Evolutionary conservation across 2,888 invertebrate species (phyloP).

Genomic region (Acheta domesticus): DNA sequence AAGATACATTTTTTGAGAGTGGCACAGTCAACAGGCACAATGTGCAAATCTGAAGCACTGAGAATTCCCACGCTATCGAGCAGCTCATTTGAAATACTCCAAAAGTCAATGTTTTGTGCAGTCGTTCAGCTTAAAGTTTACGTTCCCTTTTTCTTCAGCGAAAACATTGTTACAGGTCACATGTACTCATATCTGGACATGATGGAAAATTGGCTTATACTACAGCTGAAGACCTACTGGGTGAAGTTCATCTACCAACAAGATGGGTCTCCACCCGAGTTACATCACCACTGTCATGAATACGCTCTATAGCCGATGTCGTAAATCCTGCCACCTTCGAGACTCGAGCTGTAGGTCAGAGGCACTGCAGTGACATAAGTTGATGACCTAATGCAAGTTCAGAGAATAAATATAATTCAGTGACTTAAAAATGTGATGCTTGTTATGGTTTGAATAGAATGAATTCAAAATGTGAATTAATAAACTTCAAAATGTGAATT

Average conservation of each 20-base stretch:
- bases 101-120: too few species aligned
- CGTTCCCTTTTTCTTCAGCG: background rate
- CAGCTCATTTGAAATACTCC: too few species aligned
- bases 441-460: too few species aligned
- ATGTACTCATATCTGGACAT: slow-evolving; percentile 32
- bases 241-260: slow-evolving; percentile 34
- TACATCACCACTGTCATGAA: background rate
- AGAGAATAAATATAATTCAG: too few species aligned
- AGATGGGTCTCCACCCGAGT: slow-evolving; percentile 29
- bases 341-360: too few species aligned
- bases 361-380: too few species aligned
- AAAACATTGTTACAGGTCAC: slow-evolving; percentile 22
- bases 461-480: too few species aligned
- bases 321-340: too few species aligned
- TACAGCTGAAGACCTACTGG: slow-evolving; percentile 32
- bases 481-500: too few species aligned
- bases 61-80: too few species aligned
- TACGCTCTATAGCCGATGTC: background rate
- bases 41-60: background rate
- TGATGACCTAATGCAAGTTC: too few species aligned
- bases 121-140: background rate
- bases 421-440: too few species aligned
- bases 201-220: slow-evolving; percentile 35
- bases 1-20: background rate
- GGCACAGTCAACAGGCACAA: background rate